phyloP scores from a whole-genome alignment of 2,888 invertebrate species.

The Nomada fucata region DNA sequence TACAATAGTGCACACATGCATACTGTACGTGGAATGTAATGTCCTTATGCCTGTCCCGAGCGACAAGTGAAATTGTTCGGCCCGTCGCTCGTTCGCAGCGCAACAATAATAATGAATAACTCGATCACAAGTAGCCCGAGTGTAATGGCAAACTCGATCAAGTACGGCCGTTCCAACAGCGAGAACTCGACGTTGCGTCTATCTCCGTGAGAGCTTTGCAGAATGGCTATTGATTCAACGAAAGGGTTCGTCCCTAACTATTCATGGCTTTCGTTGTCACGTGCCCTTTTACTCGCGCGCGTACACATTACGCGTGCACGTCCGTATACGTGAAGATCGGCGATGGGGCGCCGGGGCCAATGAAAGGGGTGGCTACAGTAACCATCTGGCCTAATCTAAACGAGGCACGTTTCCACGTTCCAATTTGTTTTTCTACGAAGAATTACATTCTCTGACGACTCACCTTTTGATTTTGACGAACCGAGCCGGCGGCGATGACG shows the following conservation, averaged over 20 bases:
- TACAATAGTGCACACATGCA: too few relatives aligned
- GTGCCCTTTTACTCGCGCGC: conserved; percentile 77
- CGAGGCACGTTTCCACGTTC: conserved; percentile 73
- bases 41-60: conserved; percentile 4
- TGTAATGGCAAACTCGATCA: conserved; percentile 46
- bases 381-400: conserved; percentile 75
- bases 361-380: conserved; percentile 62
- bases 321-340: not conserved
- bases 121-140: conserved; percentile 54
- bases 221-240: conserved; percentile 77
- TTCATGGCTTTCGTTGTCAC: conserved; percentile 80
- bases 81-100: conserved; percentile 18
- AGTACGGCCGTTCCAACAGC: conserved; percentile 28
- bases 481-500: not conserved
- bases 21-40: not conserved
- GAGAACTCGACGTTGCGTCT: conserved; percentile 37
- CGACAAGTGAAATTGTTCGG: conserved; percentile 19
- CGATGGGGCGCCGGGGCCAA: not conserved
- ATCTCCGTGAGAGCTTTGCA: conserved; percentile 61
- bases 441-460: conserved; percentile 61
- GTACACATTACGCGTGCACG: conserved; percentile 56
- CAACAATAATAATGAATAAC: conserved; percentile 58
- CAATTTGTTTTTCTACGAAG: conserved; percentile 70
- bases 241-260: conserved; percentile 76
- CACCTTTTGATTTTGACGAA: conserved; percentile 56